phyloP scores from a whole-genome alignment of 2,888 invertebrate genomes.

The Aporophyla lueneburgensis region DNA sequence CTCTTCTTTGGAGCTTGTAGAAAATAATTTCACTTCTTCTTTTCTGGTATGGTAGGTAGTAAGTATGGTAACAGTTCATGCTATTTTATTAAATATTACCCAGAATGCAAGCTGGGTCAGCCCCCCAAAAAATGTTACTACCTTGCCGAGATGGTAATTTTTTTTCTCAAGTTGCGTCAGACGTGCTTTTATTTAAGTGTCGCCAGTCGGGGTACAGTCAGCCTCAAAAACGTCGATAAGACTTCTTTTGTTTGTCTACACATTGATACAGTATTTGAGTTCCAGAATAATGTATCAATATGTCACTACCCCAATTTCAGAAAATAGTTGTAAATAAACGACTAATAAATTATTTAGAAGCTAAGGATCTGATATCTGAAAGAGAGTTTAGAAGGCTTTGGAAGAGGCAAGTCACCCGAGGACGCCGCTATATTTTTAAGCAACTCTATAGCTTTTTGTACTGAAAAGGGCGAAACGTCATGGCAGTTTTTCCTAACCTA shows the following conservation, averaged over 20 bases:
- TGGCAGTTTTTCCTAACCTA: not conserved
- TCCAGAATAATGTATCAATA: not conserved
- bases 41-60: not conserved
- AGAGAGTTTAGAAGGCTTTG: not conserved
- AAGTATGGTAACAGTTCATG: not conserved
- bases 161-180: not conserved
- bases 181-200: not conserved
- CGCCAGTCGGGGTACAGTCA: not conserved
- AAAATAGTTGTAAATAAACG: not conserved
- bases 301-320: too few relatives aligned
- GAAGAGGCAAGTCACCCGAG: not conserved
- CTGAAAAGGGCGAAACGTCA: not conserved
- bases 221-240: not conserved
- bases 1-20: not conserved
- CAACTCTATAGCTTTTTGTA: not conserved
- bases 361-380: not conserved
- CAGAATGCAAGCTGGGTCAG: not conserved
- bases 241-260: not conserved
- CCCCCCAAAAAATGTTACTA: too few relatives aligned
- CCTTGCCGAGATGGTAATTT: not conserved
- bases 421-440: not conserved
- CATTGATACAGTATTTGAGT: not conserved
- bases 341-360: not conserved
- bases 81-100: not conserved
- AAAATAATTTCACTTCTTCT: not conserved